Evolutionary conservation across 1,140 invertebrate species (phyloP), one percentile per base, ranked within the genome.

Genomic region (Phymastichus coffea): DNA sequence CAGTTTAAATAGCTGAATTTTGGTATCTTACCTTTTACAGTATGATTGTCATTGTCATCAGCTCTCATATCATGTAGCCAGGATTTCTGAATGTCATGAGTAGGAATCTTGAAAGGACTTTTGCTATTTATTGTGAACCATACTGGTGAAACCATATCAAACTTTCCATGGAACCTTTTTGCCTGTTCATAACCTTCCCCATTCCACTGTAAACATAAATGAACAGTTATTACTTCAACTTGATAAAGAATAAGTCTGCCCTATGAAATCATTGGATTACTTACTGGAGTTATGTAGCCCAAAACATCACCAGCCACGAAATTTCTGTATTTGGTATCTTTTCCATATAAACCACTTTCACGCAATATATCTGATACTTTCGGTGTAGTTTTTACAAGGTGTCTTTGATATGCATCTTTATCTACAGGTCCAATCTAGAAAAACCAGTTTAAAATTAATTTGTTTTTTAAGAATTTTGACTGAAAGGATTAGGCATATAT

Each of bases 141-240:
- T 0, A 98, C 94, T 3, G 96, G 95, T 12, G 94, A 95, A 3
- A 98, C 85, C 65, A 91, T 89, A 47, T 89, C 89, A 68, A 98
- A 94, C 77, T 98, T 98, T 28, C 86, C 84, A 35, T 87, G 88
- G 82, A 96, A 97, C 44, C 83, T 86, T 80, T 97, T 97, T 1
- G 94, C 91, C 35, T 97, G 84, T 80, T 97, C 91, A 81, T 97
- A 95, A 0, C 95, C 96, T 82, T 93, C 90, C 59, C 83, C 88
- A 75, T 98, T 98, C 96, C 96, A 98, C 94, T 97, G 69, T 66
- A 86, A n/a, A 20, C 2, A 43, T 51, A n/a, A n/a, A n/a, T n/a
- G n/a, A n/a, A n/a, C n/a, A n/a, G n/a, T n/a, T n/a, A n/a, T n/a
- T n/a, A n/a, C n/a, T n/a, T n/a, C n/a, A n/a, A n/a, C n/a, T n/a